Evolutionary conservation across 2,888 invertebrate species (phyloP).

Genomic region (Lasioglossum calceatum): DNA sequence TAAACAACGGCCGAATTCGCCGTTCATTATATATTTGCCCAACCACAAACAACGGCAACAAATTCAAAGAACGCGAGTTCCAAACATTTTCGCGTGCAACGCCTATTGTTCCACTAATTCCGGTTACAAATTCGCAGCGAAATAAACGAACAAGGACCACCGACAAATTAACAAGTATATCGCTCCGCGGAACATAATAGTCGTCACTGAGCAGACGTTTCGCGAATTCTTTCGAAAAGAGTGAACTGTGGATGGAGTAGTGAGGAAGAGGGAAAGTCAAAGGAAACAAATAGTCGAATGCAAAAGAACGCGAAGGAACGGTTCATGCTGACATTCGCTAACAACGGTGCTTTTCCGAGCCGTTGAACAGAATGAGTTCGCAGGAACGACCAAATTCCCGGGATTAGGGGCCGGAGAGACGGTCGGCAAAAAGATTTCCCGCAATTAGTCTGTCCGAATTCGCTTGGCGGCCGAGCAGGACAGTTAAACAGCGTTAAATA

Average conservation of each 20-base stretch:
- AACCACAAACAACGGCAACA: background rate
- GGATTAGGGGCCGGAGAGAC: conserved; percentile 15
- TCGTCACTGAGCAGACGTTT: background rate
- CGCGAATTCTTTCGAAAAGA: background rate
- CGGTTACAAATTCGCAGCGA: background rate
- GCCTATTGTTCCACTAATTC: background rate
- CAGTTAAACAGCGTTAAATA: conserved; percentile 50
- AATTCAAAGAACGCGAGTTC: background rate
- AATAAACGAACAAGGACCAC: background rate
- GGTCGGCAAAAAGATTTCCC: conserved; percentile 32
- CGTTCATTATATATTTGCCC: background rate
- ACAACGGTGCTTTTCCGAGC: background rate
- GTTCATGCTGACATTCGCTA: background rate
- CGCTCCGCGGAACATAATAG: background rate
- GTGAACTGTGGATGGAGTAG: background rate
- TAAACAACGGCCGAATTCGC: background rate
- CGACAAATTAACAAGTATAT: background rate
- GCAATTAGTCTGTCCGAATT: conserved; percentile 44
- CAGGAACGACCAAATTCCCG: conserved; percentile 21
- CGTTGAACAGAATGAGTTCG: conserved; percentile 19
- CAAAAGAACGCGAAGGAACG: background rate
- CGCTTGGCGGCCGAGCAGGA: background rate
- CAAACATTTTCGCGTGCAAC: background rate
- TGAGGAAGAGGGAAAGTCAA: background rate
- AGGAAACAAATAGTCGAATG: background rate